Evolutionary conservation across 2,113 vertebrate genomes (phyloP), one percentile per base, ranked within the genome.

Genomic region (Bubo blakistoni): DNA sequence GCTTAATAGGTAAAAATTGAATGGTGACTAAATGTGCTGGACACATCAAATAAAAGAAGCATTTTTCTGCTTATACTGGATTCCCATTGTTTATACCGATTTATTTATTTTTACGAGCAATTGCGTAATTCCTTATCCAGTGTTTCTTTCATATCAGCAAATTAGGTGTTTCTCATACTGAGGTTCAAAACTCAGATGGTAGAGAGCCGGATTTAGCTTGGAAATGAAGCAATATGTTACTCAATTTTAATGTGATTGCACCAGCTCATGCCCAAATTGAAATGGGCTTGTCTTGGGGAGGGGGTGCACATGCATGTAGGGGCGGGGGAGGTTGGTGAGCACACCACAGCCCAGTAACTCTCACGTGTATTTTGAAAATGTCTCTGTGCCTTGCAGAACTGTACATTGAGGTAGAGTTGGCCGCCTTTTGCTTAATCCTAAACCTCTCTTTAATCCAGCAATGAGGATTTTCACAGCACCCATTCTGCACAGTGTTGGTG

Each of bases 1-100:
- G 62, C 21, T 86, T 69, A 65, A 92, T 54, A 92, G 85, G 90
- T 81, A 92, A 69, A 84, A 76, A 81, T 34, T 79, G 94, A 95
- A 88, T 78, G 90, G 88, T 92, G 69, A 96, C n/a, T 81, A 72
- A 94, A 97, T 97, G 95, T 98, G 96, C 94, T 97, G 96, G 95
- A 96, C 96, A 95, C 95, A 96, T 97, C 89, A 85, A 97, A 97
- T 98, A 97, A 98, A 98, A 92, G 36, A 93, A 93, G 29, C 87
- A 69, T 96, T 97, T 97, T 97, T 92, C 36, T 46, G 91, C 91
- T 63, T 81, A 73, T 13, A 34, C n/a, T 86, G 66, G 61, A 47
- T 82, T 94, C 44, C 66, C 9, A 36, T 49, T 69, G 73, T 90
- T 86, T 89, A 76, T 87, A 59, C 14, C 82, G 0, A 20, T 77